Conservation (phyloP, 35 echinoderm and acorn worm genomes). For the Ophiothrix spiculata region DNA sequence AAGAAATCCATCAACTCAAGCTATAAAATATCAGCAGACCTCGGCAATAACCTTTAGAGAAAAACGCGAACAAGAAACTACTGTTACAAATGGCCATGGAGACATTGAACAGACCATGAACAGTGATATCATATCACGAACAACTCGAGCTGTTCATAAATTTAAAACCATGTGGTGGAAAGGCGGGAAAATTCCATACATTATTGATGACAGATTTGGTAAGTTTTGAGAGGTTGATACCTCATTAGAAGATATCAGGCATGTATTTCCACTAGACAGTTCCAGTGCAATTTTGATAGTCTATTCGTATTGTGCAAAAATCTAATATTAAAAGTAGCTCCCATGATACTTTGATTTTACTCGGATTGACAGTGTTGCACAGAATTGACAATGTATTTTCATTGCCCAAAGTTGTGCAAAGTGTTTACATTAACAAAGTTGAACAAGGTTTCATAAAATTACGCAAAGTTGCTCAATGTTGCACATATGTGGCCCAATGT, state of each 20-base stretch:
- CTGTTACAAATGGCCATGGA: background rate
- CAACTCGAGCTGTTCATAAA: constrained; percentile 52
- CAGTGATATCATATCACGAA: background rate
- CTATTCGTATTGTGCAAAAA: background rate
- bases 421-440: no score
- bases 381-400: background rate
- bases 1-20: background rate
- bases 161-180: constrained; percentile 41
- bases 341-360: background rate
- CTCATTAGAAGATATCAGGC: background rate
- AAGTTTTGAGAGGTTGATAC: constrained; percentile 2
- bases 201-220: constrained; percentile 67
- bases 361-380: background rate
- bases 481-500: no score
- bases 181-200: constrained; percentile 63
- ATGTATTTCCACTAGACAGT: background rate
- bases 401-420: no score
- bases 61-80: background rate
- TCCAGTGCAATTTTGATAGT: background rate
- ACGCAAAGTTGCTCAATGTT: no score
- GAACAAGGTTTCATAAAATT: no score
- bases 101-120: background rate
- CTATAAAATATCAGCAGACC: background rate
- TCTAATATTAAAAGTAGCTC: background rate
- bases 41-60: background rate